Base-by-base conservation (phyloP, 1,140 invertebrate species). In the Coelopa frigida region DNA sequence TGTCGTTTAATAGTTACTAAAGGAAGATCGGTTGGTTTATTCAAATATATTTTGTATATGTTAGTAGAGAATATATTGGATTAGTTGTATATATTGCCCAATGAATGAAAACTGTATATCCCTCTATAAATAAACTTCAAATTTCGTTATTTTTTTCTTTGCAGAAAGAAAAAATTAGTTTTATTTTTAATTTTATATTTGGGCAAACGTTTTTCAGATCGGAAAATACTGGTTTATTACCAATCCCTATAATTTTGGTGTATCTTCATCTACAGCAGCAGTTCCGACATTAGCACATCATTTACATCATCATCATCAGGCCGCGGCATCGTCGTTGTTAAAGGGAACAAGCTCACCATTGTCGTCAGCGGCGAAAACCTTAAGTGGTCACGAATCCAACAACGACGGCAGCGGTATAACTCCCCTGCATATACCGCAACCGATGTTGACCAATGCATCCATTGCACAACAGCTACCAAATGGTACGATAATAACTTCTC, bases 141-240 rank as follows among this genome's bases (percentile, higher is more conserved):
- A n/a, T n/a, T n/a, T n/a, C n/a, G n/a, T n/a, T 10, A 15, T 37
- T 23, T 14, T 23, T 10, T 20, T 42, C 7, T 26, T 3, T 24
- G 7, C 12, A 36, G 24, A 41, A 5, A 20, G n/a, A 22, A 11
- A 33, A 22, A 26, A 5, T 27, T 41, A 20, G 20, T 29, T 21
- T 18, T 42, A 29, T 49, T 39, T 18, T 22, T 44, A 22, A 5
- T 44, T 14, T 44, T 43, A 18, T 29, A 35, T 42, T 42, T 40
- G 31, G 3, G n/a, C 17, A 38, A 12, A 4, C 4, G 22, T 4
- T 40, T 43, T 45, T 5, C 45, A 54, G 52, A 37, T 54, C 23
- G 46, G 49, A 36, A 54, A 54, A 44, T 54, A 54, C 27, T 54
- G 52, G 52, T 49, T 54, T 10, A 46, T 54, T 12, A 51, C 52